Evolutionary conservation across 2,113 vertebrate species (phyloP).

Genomic region (Planiliza haematocheilus): DNA sequence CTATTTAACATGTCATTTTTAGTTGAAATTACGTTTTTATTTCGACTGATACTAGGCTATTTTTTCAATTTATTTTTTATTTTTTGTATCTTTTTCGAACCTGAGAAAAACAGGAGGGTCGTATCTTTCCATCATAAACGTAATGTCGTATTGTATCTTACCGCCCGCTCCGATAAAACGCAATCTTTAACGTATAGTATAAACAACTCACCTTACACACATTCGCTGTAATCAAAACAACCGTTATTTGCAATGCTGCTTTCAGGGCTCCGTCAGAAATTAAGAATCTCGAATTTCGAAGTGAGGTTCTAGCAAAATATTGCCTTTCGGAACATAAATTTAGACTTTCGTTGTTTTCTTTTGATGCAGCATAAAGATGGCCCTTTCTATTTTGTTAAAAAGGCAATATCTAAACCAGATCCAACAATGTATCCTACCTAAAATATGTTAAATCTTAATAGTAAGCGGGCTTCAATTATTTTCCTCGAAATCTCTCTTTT

Average conservation of each 20-base stretch:
- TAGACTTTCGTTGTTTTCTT: too few species aligned
- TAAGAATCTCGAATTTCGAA: accelerated
- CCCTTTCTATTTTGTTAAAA: too few species aligned
- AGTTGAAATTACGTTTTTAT: slow-evolving; percentile 10
- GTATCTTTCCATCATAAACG: not conserved
- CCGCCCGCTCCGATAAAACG: not conserved
- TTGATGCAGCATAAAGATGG: too few species aligned
- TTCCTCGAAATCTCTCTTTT: not conserved
- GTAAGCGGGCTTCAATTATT: accelerated
- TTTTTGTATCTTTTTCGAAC: not conserved
- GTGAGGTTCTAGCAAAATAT: too few species aligned
- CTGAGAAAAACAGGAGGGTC: not conserved
- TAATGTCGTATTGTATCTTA: not conserved
- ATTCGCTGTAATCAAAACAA: slow-evolving; percentile 60
- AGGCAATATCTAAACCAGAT: not conserved
- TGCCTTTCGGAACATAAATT: too few species aligned
- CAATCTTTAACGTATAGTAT: slow-evolving; percentile 4
- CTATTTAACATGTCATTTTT: not conserved
- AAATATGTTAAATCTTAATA: not conserved
- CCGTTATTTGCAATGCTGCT: slow-evolving; percentile 45
- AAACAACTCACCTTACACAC: slow-evolving; percentile 63
- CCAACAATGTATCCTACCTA: accelerated
- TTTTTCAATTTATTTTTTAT: too few species aligned
- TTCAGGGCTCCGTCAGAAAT: not conserved
- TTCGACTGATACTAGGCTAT: not conserved